Evolutionary conservation across 2,888 invertebrate genomes (phyloP).

Genomic region (Tachystola acroxantha): DNA sequence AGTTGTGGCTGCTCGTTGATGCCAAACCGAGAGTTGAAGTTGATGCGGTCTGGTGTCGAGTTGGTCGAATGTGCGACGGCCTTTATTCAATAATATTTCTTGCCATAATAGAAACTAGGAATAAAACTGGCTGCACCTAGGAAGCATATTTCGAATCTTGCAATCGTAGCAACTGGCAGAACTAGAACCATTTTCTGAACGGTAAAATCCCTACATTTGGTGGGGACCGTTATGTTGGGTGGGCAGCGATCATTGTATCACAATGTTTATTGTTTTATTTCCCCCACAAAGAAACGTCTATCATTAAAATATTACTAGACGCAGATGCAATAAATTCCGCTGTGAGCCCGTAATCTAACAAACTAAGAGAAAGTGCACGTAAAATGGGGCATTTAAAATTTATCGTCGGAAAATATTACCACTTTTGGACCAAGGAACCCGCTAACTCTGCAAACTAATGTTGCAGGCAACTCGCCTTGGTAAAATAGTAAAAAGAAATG

Average conservation of each 20-base stretch:
- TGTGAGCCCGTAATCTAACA: constrained; percentile 50
- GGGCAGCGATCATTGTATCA: constrained; percentile 13
- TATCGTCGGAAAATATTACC: constrained; percentile 67
- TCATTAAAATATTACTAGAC: constrained; percentile 42
- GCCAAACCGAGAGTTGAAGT: no score
- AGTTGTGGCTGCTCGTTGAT: no score
- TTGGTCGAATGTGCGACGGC: no score
- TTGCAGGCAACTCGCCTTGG: constrained; percentile 43
- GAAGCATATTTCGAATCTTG: no score
- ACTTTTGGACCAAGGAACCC: constrained; percentile 46
- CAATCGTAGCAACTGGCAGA: no score
- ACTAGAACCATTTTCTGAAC: no score
- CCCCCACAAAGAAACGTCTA: constrained; percentile 21
- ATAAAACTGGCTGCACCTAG: no score
- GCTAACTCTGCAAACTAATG: constrained; percentile 58
- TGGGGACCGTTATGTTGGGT: no score
- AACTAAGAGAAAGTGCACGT: constrained; percentile 60
- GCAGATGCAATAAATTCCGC: constrained; percentile 48
- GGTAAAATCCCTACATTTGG: no score
- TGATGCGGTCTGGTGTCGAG: no score
- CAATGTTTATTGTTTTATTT: constrained; percentile 16
- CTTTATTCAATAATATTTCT: no score
- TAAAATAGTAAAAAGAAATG: constrained; percentile 45
- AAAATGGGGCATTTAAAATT: constrained; percentile 63
- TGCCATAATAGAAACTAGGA: no score